These are phyloP conservation scores for Theristicus caerulescens DNA, from an alignment of 2,113 vertebrate genomes.

Conservation along the genomic window DNA sequence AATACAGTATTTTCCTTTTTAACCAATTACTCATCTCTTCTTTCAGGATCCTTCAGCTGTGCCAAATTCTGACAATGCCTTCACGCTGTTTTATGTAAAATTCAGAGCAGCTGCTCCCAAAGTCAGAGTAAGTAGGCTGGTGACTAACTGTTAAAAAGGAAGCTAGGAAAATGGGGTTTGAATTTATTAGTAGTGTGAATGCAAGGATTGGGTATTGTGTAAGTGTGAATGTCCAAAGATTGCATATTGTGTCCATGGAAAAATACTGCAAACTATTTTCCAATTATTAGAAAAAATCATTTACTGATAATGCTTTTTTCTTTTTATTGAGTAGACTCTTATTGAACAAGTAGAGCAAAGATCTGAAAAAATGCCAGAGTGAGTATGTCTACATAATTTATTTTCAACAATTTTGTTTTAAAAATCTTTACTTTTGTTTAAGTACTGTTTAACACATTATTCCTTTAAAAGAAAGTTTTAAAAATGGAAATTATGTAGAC, in stretches of 20 bases:
- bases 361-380: slow-evolving; percentile 93
- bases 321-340: slow-evolving; percentile 78
- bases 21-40: slow-evolving; percentile 19
- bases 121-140: slow-evolving; percentile 86
- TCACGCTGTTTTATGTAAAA: slow-evolving; percentile 96
- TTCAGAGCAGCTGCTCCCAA: slow-evolving; percentile 96
- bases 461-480: not conserved
- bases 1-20: not conserved
- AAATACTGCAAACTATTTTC: not conserved
- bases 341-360: slow-evolving; percentile 97
- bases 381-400: slow-evolving; percentile 69
- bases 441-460: not conserved
- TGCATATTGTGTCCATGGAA: not conserved
- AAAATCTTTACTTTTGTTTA: not conserved
- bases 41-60: slow-evolving; percentile 87
- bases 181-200: not conserved
- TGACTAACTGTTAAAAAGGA: not conserved
- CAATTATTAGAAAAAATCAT: not conserved
- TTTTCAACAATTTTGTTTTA: not conserved
- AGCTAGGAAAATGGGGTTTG: not conserved
- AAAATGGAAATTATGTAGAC: not conserved
- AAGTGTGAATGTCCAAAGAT: not conserved
- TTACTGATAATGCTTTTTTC: not conserved
- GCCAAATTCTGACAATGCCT: slow-evolving; percentile 92
- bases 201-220: not conserved